Percentiles rank a stretch among this genome's conserved stretches.
phyloP scores from a whole-genome alignment of 1,140 invertebrate genomes.

The Heliothis virescens region DNA sequence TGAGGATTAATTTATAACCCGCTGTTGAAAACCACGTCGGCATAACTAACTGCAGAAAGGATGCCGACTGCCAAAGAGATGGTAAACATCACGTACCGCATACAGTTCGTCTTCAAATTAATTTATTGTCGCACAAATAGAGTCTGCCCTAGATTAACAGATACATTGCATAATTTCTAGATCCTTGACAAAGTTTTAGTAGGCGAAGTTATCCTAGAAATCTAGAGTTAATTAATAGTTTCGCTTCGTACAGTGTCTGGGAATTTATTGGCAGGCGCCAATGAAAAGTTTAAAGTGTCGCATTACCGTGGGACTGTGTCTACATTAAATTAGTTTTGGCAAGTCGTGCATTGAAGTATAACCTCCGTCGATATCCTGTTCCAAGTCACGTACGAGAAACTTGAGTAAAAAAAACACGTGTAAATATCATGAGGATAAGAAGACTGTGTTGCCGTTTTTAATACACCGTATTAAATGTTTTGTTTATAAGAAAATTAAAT shows the following conservation, averaged over 20 bases:
- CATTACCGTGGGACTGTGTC: slow-evolving; percentile 62
- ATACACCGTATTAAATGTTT: slow-evolving; percentile 3
- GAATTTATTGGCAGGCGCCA: slow-evolving; percentile 13
- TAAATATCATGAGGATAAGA: neutral
- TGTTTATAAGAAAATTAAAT: slow-evolving; percentile 29
- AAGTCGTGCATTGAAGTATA: slow-evolving; percentile 60
- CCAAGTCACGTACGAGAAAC: slow-evolving; percentile 55
- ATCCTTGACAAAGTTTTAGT: too few relatives aligned
- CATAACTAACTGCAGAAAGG: slow-evolving; percentile 53
- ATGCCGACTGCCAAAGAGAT: slow-evolving; percentile 43
- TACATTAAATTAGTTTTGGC: slow-evolving; percentile 64
- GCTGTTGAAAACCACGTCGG: slow-evolving; percentile 14
- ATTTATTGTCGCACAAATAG: too few relatives aligned
- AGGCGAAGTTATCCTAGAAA: too few relatives aligned
- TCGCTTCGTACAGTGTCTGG: neutral
- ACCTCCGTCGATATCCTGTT: slow-evolving; percentile 57
- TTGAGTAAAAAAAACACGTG: slow-evolving; percentile 7
- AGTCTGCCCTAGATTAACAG: too few relatives aligned
- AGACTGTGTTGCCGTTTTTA: slow-evolving; percentile 4
- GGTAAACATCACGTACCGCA: slow-evolving; percentile 19
- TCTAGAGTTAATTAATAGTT: too few relatives aligned
- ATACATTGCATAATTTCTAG: too few relatives aligned
- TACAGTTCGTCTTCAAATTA: neutral
- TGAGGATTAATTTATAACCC: slow-evolving; percentile 56
- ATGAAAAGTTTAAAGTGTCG: slow-evolving; percentile 59